phyloP scores from a whole-genome alignment of 2,888 invertebrate genomes.

The Thymelicus acteon region DNA sequence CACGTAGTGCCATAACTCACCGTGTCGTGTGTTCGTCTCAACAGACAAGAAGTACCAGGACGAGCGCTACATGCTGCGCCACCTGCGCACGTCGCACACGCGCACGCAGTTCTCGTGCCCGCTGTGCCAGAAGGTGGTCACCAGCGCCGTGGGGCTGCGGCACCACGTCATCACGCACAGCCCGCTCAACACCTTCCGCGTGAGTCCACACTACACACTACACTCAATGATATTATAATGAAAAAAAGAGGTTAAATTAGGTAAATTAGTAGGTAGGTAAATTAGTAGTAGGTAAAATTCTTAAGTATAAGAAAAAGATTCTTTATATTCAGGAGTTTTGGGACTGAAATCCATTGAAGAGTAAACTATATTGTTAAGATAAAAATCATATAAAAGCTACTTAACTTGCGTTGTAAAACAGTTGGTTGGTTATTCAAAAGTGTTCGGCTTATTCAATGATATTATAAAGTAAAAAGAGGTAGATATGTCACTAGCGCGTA shows the following conservation, averaged over 20 bases:
- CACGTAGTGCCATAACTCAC: too few species aligned
- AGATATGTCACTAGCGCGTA: too few species aligned
- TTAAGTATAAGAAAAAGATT: not conserved
- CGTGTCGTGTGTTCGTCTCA: not conserved
- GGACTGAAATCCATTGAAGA: not conserved
- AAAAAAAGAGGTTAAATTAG: too few species aligned
- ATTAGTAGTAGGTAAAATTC: too few species aligned
- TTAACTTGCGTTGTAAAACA: not conserved
- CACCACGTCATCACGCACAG: conserved; percentile 82
- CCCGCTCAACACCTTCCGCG: conserved; percentile 68
- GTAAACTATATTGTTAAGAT: not conserved
- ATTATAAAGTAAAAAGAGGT: too few species aligned
- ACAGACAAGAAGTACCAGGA: conserved; percentile 74
- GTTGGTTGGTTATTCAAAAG: not conserved
- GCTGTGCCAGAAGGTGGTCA: conserved; percentile 69
- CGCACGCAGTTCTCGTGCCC: conserved; percentile 71
- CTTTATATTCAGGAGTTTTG: not conserved
- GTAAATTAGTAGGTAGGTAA: too few species aligned
- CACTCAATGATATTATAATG: too few species aligned
- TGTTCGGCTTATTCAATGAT: not conserved
- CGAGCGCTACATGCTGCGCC: conserved; percentile 81
- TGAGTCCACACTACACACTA: conserved; percentile 47
- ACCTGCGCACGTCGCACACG: conserved; percentile 77
- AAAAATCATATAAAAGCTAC: not conserved
- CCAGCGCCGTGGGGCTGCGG: conserved; percentile 64